These are phyloP conservation scores for Dromaius novaehollandiae DNA, from an alignment of 2,113 vertebrate species.

Conservation along the genomic window DNA sequence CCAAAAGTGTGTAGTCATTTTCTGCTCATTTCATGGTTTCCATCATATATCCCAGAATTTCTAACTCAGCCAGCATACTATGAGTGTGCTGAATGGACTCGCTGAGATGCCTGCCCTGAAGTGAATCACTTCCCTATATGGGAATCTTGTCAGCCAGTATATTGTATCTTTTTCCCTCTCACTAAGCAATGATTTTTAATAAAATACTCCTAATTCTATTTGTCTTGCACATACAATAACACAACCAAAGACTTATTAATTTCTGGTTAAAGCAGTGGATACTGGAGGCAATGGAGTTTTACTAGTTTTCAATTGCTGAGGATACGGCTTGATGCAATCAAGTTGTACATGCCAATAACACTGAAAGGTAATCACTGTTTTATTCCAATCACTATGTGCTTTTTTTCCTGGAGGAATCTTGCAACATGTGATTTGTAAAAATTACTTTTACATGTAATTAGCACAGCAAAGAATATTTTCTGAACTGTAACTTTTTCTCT, in stretches of 20 bases:
- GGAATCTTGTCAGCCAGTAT: background rate
- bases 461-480: slow-evolving; percentile 1
- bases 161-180: background rate
- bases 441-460: slow-evolving; percentile 11
- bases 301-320: background rate
- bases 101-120: background rate
- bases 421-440: slow-evolving; percentile 19
- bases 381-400: background rate
- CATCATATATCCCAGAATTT: background rate
- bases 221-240: background rate
- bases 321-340: background rate
- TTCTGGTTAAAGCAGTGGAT: background rate
- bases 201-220: background rate
- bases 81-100: background rate
- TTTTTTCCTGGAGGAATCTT: slow-evolving; percentile 26
- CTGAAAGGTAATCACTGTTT: slow-evolving; percentile 32
- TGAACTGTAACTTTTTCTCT: slow-evolving; percentile 17
- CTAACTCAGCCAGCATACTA: background rate
- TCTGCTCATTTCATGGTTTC: background rate
- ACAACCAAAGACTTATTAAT: background rate
- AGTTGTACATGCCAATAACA: background rate
- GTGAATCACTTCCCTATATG: background rate
- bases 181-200: background rate
- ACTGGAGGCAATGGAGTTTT: background rate
- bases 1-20: background rate